Percentiles rank a stretch among this genome's conserved stretches.
These are phyloP conservation scores for Pipistrellus nathusii DNA, from an alignment of 2,797 vertebrate genomes.

Conservation along the genomic window DNA sequence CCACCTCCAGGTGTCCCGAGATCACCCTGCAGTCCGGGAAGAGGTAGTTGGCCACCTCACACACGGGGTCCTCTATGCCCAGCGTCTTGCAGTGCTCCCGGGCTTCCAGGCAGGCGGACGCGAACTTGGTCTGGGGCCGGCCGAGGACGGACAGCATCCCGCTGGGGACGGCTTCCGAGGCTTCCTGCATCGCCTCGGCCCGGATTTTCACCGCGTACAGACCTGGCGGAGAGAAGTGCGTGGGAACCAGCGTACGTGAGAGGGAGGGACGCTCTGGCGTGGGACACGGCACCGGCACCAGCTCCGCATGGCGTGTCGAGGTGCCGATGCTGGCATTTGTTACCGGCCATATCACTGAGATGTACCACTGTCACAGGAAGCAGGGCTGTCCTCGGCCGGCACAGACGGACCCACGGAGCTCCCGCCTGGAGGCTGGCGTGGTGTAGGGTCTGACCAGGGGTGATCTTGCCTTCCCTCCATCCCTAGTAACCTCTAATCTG, in stretches of 20 bases:
- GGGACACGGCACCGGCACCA: not conserved
- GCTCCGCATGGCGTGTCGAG: fast-evolving
- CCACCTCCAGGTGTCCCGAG: constrained; percentile 94
- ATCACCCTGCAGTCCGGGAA: constrained; percentile 96
- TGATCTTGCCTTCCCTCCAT: not conserved
- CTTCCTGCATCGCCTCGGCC: constrained; percentile 96
- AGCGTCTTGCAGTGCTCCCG: constrained; percentile 91
- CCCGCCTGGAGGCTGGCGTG: not conserved
- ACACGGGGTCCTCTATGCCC: constrained; percentile 92
- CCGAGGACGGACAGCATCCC: constrained; percentile 96
- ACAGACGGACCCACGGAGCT: fast-evolving
- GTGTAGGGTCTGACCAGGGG: not conserved
- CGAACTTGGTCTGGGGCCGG: constrained; percentile 89
- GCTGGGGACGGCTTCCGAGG: constrained; percentile 91
- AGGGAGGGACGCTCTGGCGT: not conserved
- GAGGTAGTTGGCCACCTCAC: constrained; percentile 94
- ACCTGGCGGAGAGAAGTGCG: constrained; percentile 84
- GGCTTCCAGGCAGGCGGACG: constrained; percentile 92
- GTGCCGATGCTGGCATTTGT: fast-evolving
- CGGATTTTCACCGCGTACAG: constrained; percentile 95
- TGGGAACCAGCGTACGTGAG: not conserved
- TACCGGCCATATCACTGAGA: no score
- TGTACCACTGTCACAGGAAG: fast-evolving
- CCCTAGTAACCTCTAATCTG: fast-evolving
- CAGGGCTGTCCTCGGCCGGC: no score